These are phyloP conservation scores for Drosophila tsacasi DNA, from an alignment of 1,140 invertebrate genomes.

Conservation along the genomic window DNA sequence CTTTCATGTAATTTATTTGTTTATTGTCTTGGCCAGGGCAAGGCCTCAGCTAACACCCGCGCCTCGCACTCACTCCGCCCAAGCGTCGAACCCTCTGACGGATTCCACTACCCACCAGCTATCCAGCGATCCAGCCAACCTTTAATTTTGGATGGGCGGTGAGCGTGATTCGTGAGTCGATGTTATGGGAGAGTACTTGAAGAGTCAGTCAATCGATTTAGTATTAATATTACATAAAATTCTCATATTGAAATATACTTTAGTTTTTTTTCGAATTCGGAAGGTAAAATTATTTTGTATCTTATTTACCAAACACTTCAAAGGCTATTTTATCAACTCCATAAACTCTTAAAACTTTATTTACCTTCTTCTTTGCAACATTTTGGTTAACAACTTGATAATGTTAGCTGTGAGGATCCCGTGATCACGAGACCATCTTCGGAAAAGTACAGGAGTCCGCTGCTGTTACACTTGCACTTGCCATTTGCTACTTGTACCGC, in stretches of 20 bases:
- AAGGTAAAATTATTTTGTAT: background rate
- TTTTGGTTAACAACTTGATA: background rate
- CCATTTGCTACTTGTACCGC: conserved; percentile 56
- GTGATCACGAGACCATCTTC: conserved; percentile 35
- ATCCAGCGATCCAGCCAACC: conserved; percentile 38
- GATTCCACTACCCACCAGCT: conserved; percentile 1
- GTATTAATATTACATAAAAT: background rate
- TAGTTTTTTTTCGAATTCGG: too few relatives aligned
- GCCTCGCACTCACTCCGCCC: conserved; percentile 6
- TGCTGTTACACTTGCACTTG: conserved; percentile 81
- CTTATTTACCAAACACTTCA: background rate
- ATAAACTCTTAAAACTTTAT: background rate
- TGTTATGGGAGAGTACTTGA: background rate
- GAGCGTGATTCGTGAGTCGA: conserved; percentile 29
- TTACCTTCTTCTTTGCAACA: background rate
- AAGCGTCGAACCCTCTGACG: conserved; percentile 16
- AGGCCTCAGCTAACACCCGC: conserved; percentile 35
- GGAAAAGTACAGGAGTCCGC: conserved; percentile 17
- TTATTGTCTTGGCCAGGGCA: conserved; percentile 73
- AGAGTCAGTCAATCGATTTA: background rate
- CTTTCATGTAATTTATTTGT: conserved; percentile 83
- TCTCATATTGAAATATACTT: too few relatives aligned
- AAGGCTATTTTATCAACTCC: background rate
- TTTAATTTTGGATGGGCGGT: conserved; percentile 11
- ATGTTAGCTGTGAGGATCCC: background rate